These are phyloP conservation scores for Leptopilina clavipes DNA, from an alignment of 1,140 invertebrate species.

Conservation along the genomic window DNA sequence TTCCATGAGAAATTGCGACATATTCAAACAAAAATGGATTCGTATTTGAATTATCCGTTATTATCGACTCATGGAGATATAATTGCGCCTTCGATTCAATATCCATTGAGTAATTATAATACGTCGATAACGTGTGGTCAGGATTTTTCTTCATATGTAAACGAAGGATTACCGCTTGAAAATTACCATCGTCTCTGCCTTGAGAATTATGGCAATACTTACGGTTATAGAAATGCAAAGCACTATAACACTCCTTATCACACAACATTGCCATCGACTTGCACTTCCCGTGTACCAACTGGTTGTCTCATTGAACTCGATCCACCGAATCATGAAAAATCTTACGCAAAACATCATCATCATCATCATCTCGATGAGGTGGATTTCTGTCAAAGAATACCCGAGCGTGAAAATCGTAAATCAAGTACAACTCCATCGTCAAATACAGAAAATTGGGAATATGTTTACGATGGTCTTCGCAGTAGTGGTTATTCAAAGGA, in stretches of 20 bases:
- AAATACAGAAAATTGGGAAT: slow-evolving; percentile 81
- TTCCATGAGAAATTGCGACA: slow-evolving; percentile 70
- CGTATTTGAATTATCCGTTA: slow-evolving; percentile 49
- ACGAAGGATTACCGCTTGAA: slow-evolving; percentile 38
- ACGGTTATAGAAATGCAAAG: slow-evolving; percentile 42
- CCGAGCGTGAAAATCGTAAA: slow-evolving; percentile 55
- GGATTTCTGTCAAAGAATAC: slow-evolving; percentile 52
- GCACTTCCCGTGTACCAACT: slow-evolving; percentile 75
- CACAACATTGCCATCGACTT: slow-evolving; percentile 41
- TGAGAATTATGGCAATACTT: slow-evolving; percentile 47
- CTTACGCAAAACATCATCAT: slow-evolving; percentile 37
- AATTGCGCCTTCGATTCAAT: slow-evolving; percentile 38
- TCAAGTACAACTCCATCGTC: not conserved
- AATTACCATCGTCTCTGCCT: slow-evolving; percentile 41
- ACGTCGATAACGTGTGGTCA: slow-evolving; percentile 49
- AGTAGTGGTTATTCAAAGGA: slow-evolving; percentile 84
- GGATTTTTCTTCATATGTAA: slow-evolving; percentile 54
- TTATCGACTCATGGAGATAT: slow-evolving; percentile 3
- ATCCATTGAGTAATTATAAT: slow-evolving; percentile 58
- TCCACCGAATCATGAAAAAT: slow-evolving; percentile 69
- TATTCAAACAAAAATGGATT: slow-evolving; percentile 46
- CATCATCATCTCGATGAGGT: slow-evolving; percentile 57
- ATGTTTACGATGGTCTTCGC: slow-evolving; percentile 85
- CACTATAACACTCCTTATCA: slow-evolving; percentile 21
- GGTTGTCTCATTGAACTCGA: slow-evolving; percentile 84